These are phyloP conservation scores for Drosophila putrida DNA, from an alignment of 2,888 invertebrate genomes.

Conservation along the genomic window DNA sequence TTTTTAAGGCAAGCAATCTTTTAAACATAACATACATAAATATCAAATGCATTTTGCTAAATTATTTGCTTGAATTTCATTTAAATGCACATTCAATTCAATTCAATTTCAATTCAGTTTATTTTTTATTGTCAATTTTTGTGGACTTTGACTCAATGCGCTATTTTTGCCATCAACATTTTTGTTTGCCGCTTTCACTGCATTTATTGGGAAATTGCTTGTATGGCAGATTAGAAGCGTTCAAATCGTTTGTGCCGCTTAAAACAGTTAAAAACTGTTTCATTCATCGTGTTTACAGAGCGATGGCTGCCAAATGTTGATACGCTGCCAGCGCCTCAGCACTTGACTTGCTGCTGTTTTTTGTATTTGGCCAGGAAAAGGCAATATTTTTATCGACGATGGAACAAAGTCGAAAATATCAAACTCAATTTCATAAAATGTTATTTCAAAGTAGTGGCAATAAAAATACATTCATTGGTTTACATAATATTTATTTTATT, in stretches of 20 bases:
- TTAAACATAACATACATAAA: conserved; percentile 46
- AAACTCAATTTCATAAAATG: neutral
- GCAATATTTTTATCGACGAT: conserved; percentile 29
- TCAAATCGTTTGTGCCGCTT: neutral
- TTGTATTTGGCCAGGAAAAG: conserved; percentile 6
- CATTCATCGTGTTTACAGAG: conserved; percentile 44
- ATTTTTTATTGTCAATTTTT: conserved; percentile 49
- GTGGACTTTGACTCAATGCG: conserved; percentile 32
- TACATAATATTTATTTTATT: neutral
- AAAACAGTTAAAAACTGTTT: conserved; percentile 33
- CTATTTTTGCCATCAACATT: conserved; percentile 3
- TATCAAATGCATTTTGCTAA: conserved; percentile 50
- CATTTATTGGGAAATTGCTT: conserved; percentile 45
- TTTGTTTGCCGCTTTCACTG: conserved; percentile 14
- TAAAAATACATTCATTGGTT: neutral
- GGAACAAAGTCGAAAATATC: neutral
- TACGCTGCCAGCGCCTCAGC: conserved; percentile 52
- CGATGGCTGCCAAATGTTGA: conserved; percentile 52
- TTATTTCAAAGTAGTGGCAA: neutral
- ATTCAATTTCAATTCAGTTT: conserved; percentile 20
- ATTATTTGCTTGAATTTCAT: conserved; percentile 43
- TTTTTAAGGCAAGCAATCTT: conserved; percentile 50
- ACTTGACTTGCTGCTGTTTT: conserved; percentile 37
- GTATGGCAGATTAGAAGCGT: conserved; percentile 43
- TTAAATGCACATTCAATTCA: conserved; percentile 42